These are phyloP conservation scores for Drosophila insularis DNA, from an alignment of 1,140 invertebrate genomes.

Conservation along the genomic window DNA sequence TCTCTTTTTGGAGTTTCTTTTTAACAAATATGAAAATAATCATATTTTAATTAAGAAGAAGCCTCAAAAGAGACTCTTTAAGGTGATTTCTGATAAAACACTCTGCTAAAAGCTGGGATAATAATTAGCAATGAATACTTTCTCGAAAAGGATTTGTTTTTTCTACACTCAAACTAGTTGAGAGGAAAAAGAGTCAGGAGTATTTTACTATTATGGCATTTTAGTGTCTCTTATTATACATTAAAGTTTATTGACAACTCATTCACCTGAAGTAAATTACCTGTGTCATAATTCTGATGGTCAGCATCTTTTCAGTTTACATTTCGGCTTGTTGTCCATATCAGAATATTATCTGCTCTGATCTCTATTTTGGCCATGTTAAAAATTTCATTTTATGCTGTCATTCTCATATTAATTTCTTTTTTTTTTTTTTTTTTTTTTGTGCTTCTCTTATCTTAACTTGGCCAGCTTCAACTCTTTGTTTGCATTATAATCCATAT, in stretches of 20 bases:
- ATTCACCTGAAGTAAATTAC: neutral
- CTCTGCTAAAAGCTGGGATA: no score
- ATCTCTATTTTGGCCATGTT: slow-evolving; percentile 2
- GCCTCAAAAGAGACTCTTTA: no score
- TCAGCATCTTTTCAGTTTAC: slow-evolving; percentile 2
- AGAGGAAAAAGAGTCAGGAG: no score
- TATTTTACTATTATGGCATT: no score
- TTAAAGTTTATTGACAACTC: neutral
- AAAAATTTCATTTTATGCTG: slow-evolving; percentile 16
- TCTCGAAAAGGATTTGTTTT: no score
- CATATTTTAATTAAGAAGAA: no score
- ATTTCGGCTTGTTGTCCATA: neutral
- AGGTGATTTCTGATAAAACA: no score
- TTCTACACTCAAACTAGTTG: no score
- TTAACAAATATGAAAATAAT: no score
- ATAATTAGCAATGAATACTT: no score
- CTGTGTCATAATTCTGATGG: neutral
- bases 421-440: neutral
- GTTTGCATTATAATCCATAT: slow-evolving; percentile 10
- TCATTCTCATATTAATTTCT: slow-evolving; percentile 5
- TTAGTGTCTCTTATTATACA: no score
- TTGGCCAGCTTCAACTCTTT: slow-evolving; percentile 1
- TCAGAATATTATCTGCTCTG: neutral
- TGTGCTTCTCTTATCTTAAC: slow-evolving; percentile 10
- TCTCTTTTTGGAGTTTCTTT: no score